Percentiles rank a stretch among this genome's conserved stretches.
phyloP scores from a whole-genome alignment of 2,113 vertebrate genomes.

The Marmota monax region DNA sequence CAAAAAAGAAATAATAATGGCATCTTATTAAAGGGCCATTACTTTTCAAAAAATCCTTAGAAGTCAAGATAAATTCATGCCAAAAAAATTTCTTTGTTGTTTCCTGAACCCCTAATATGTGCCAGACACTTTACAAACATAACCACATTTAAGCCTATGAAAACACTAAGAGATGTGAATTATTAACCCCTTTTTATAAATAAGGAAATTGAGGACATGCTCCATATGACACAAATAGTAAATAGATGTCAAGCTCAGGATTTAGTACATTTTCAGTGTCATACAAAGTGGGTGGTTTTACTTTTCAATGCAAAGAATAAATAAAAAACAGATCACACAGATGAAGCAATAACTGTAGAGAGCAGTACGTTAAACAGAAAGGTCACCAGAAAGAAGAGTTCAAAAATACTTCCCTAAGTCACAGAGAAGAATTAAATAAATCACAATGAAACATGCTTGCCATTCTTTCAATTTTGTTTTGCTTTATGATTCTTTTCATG shows the following conservation, averaged over 20 bases:
- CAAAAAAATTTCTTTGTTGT: neutral
- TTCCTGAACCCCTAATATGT: neutral
- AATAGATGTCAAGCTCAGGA: neutral
- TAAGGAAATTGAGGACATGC: neutral
- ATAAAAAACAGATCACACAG: neutral
- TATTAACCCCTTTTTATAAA: neutral
- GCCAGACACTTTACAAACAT: neutral
- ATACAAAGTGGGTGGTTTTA: conserved; percentile 32
- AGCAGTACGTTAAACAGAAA: neutral
- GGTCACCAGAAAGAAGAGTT: neutral
- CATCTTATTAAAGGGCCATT: neutral
- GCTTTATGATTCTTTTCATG: neutral
- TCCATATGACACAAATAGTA: neutral
- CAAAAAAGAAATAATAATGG: neutral
- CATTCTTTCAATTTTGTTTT: neutral
- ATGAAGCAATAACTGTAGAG: neutral
- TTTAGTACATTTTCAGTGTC: neutral
- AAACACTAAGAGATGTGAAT: neutral
- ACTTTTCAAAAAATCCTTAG: neutral
- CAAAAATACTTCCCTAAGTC: neutral
- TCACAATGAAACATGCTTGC: neutral
- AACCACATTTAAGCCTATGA: neutral
- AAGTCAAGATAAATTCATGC: neutral
- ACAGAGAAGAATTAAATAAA: neutral
- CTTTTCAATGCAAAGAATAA: conserved; percentile 40